These are phyloP conservation scores for Tamandua tetradactyla DNA, from an alignment of 2,797 vertebrate species.

Conservation along the genomic window DNA sequence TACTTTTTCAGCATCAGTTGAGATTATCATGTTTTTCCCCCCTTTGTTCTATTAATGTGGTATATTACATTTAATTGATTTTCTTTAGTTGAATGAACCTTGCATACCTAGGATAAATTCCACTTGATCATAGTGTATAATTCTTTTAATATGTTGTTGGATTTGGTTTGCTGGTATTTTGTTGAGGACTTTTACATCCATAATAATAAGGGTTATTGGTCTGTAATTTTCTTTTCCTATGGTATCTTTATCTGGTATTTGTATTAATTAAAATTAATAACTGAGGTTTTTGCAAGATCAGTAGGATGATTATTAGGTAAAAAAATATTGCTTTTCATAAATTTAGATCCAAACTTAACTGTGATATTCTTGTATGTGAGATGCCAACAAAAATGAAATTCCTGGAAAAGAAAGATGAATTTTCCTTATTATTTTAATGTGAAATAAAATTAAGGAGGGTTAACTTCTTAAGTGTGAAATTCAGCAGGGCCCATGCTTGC, in stretches of 20 bases:
- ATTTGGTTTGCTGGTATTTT: too few relatives aligned
- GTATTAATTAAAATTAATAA: conserved; percentile 22
- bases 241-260: background rate
- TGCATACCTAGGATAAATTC: too few relatives aligned
- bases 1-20: too few relatives aligned
- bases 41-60: too few relatives aligned
- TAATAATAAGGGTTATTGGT: too few relatives aligned
- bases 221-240: too few relatives aligned
- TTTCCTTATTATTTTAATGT: conserved; percentile 34
- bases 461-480: conserved; percentile 48
- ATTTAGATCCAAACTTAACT: conserved; percentile 3
- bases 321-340: background rate
- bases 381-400: conserved; percentile 42
- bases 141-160: too few relatives aligned
- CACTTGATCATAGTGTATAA: too few relatives aligned
- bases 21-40: too few relatives aligned
- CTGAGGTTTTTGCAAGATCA: conserved; percentile 12
- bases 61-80: too few relatives aligned
- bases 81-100: too few relatives aligned
- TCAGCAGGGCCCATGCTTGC: conserved; percentile 6
- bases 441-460: conserved; percentile 52
- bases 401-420: conserved; percentile 47
- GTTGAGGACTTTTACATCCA: too few relatives aligned
- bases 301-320: background rate
- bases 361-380: conserved; percentile 14